Evolutionary conservation across 2,113 vertebrate genomes (phyloP), one percentile per base, ranked within the genome.

Genomic region (Indicator indicator): DNA sequence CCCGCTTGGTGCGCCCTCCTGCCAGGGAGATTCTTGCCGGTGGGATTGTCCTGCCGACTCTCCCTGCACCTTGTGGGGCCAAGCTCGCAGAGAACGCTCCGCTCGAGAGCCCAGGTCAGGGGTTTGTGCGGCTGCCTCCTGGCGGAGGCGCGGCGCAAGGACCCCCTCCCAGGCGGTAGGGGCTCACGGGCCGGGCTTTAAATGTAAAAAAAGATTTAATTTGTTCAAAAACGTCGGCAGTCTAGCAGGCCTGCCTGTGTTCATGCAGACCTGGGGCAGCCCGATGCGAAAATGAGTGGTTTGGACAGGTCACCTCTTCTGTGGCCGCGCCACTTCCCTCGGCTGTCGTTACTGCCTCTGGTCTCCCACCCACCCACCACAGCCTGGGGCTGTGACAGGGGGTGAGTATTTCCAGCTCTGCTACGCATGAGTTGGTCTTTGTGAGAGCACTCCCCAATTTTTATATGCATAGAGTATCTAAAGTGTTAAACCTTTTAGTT

Each of bases 231-330:
- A 19, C 1, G 5, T 9, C 2, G 1, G 12, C 9, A 2, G 50
- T 0, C 38, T 4, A 6, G 44, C 19, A 4, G 2, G 27, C 1
- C 12, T 4, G 1, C 6, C 4, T 2, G 20, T 13, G 0, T 3
- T 10, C 2, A 5, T 9, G 46, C 28, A 1, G 58, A 0, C 3
- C 12, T 4, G 6, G 10, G 5, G 23, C 58, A 1, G 50, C 27
- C 7, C 20, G 64, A 5, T 4, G 2, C 1, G 9, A 4, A 7
- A 28, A 27, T 10, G 36, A 5, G 21, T 2, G 32, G 21, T 42
- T 13, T 1, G 2, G 12, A 1, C 13, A 0, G 8, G 42, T 11
- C 23, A 0, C 18, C 28, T 10, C n/a, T 30, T 3, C 42, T 26
- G 15, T 5, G 4, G 46, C 69, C 19, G 2, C 4, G 55, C 15